Percentiles rank a stretch among this genome's conserved stretches.
phyloP scores from a whole-genome alignment of 2,888 invertebrate species.

The Lepidochitona cinerea region DNA sequence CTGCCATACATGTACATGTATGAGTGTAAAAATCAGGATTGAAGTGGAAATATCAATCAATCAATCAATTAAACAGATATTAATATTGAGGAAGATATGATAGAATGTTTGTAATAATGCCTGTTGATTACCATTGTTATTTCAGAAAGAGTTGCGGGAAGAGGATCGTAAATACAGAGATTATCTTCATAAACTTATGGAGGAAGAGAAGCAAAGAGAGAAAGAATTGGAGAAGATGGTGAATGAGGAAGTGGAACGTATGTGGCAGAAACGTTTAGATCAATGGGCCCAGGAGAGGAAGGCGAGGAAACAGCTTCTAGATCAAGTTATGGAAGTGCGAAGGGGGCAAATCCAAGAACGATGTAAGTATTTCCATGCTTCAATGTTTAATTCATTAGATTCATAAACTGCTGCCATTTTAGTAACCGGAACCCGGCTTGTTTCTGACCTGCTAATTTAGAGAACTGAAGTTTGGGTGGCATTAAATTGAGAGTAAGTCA shows the following conservation, averaged over 20 bases:
- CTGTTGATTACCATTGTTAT: too few relatives aligned
- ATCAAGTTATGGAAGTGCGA: conserved; percentile 61
- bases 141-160: conserved; percentile 64
- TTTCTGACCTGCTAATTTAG: too few relatives aligned
- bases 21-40: too few relatives aligned
- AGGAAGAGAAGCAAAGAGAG: conserved; percentile 63
- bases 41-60: too few relatives aligned
- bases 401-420: neutral
- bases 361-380: conserved; percentile 50
- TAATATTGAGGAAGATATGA: too few relatives aligned
- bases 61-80: too few relatives aligned
- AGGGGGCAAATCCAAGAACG: conserved; percentile 62
- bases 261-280: conserved; percentile 67
- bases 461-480: too few relatives aligned
- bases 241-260: conserved; percentile 66
- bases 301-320: conserved; percentile 63
- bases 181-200: conserved; percentile 60
- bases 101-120: too few relatives aligned
- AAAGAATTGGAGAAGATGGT: conserved; percentile 63
- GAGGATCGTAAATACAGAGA: conserved; percentile 66
- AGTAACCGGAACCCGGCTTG: too few relatives aligned
- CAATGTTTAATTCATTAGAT: neutral
- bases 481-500: too few relatives aligned
- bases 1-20: too few relatives aligned
- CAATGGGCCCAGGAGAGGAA: conserved; percentile 65